phyloP scores from a whole-genome alignment of 2,888 invertebrate genomes.

The Troides aeacus region DNA sequence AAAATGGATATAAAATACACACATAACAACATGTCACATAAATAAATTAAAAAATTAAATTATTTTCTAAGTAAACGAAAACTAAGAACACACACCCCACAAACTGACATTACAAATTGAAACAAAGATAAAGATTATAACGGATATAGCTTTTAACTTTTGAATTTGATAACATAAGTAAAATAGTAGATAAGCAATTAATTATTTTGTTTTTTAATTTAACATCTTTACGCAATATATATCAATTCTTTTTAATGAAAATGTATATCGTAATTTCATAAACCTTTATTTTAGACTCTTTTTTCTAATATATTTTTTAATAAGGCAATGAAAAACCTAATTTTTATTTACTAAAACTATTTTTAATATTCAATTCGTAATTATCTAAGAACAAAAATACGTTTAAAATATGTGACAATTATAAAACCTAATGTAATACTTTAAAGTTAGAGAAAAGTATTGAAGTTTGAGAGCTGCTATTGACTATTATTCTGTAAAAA shows the following conservation, averaged over 20 bases:
- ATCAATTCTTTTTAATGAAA: too few relatives aligned
- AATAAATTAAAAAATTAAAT: conserved; percentile 19
- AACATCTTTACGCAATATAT: too few relatives aligned
- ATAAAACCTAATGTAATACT: neutral
- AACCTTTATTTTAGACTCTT: too few relatives aligned
- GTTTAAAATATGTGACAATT: too few relatives aligned
- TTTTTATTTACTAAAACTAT: too few relatives aligned
- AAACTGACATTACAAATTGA: conserved; percentile 31
- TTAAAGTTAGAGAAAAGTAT: neutral
- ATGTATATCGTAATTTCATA: too few relatives aligned
- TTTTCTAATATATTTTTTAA: too few relatives aligned
- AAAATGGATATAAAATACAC: conserved; percentile 14
- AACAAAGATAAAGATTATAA: conserved; percentile 27
- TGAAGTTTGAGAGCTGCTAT: neutral
- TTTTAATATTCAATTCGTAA: too few relatives aligned
- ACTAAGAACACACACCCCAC: conserved; percentile 30
- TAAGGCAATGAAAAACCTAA: too few relatives aligned
- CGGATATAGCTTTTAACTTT: conserved; percentile 4
- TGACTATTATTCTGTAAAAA: neutral
- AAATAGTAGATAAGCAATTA: neutral
- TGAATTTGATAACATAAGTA: conserved; percentile 13
- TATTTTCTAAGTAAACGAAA: conserved; percentile 21
- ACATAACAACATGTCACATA: conserved; percentile 21
- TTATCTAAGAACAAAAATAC: too few relatives aligned
- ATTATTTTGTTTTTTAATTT: neutral